These are phyloP conservation scores for Sylvietta virens DNA, from an alignment of 2,113 vertebrate species.

Conservation along the genomic window DNA sequence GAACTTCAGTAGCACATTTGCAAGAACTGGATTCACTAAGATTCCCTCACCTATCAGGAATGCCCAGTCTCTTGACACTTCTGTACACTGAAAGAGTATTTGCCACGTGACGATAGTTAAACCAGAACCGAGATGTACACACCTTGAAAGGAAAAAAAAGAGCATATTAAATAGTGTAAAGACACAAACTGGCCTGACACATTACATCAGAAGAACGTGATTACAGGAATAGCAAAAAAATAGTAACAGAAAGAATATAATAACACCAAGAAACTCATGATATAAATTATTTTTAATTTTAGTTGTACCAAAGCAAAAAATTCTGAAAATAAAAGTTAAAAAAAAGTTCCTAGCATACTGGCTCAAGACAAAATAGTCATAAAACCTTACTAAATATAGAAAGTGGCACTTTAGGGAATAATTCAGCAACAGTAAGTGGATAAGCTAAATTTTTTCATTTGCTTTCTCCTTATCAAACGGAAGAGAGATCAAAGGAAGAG, in stretches of 20 bases:
- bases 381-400: not conserved
- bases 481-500: not conserved
- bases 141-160: conserved; percentile 73
- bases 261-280: not conserved
- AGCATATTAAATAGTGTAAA: not conserved
- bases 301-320: not conserved
- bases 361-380: not conserved
- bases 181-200: not conserved
- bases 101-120: conserved; percentile 97
- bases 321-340: not conserved
- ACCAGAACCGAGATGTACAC: conserved; percentile 97
- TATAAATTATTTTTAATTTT: not conserved
- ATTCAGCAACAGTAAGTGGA: not conserved
- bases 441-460: not conserved
- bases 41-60: conserved; percentile 89
- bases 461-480: not conserved
- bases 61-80: conserved; percentile 96
- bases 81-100: conserved; percentile 96
- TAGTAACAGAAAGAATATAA: not conserved
- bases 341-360: not conserved
- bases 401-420: not conserved
- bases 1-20: not conserved
- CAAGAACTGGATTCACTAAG: not conserved
- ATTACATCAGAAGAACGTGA: not conserved
- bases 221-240: not conserved